Base-by-base conservation (phyloP, 2,113 vertebrate genomes). In the Thalassoma bifasciatum region DNA sequence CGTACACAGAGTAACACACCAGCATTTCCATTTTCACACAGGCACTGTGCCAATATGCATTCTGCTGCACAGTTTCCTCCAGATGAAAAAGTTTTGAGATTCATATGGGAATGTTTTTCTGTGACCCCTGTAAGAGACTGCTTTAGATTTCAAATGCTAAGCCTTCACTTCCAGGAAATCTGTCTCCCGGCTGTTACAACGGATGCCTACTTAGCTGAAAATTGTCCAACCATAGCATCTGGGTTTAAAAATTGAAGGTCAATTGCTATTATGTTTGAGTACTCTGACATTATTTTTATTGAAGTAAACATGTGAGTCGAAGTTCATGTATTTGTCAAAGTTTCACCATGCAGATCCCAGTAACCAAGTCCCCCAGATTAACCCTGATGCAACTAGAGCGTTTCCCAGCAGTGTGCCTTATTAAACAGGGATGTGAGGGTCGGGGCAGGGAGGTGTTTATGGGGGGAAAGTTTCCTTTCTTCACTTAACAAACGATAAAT, bases 381-480 rank as follows among this genome's bases (percentile, higher is more conserved):
- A 50, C 59, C 38, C 26, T 34, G 34, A 23, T 49, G 52, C 57
- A 86, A 69, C 24, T 38, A 60, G 57, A 66, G 38, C 56, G 66
- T 73, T 78, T 77, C 68, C 72, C 83, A 73, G 78, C 73, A 76
- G 69, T 2, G 52, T 19, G 63, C 40, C 63, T 64, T 62, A 61
- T 87, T 62, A 79, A 77, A 72, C 57, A 69, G 30, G 53, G 14
- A 69, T 47, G 5, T 42, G 54, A 66, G 23, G 65, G 67, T 57
- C 2, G 11, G 42, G 64, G 6, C n/a, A 44, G 38, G 10, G 62
- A 61, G 47, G 51, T 36, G 61, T 81, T 82, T 79, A 63, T 38
- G 12, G 24, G 44, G 53, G 19, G 21, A 60, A 24, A 0, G 13
- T 58, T 69, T 72, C 58, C 49, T 86, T 63, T 54, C 16, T 53